Evolutionary conservation across 37 sponge, comb jelly and placozoan genomes (phyloP).

Genomic region (Theonella swinhoei): DNA sequence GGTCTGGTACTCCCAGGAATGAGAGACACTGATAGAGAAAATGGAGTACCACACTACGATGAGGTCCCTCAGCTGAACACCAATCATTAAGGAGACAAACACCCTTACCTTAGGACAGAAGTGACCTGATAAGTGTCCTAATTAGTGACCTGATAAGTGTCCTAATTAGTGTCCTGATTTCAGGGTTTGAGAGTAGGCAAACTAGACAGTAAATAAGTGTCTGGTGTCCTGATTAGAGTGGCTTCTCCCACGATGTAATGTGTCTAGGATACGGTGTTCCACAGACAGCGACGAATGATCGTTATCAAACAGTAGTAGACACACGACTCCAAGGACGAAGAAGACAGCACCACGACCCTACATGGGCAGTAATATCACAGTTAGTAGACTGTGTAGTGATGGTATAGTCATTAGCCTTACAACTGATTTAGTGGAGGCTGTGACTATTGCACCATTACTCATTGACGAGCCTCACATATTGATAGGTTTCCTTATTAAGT

Average conservation of each 20-base stretch:
- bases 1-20: conserved; percentile 93
- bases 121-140: not conserved
- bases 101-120: not conserved
- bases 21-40: conserved; percentile 67
- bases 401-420: too few relatives aligned
- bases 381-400: too few relatives aligned
- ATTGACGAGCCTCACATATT: too few relatives aligned
- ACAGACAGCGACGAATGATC: conserved; percentile 57
- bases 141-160: not conserved
- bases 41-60: conserved; percentile 68
- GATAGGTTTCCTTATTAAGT: too few relatives aligned
- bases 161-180: too few relatives aligned
- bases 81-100: not conserved
- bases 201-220: not conserved
- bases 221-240: too few relatives aligned
- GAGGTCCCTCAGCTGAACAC: conserved; percentile 75
- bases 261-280: conserved; percentile 82
- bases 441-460: too few relatives aligned
- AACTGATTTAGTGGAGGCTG: too few relatives aligned
- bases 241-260: too few relatives aligned
- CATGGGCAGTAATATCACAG: too few relatives aligned
- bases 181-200: too few relatives aligned
- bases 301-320: conserved; percentile 93
- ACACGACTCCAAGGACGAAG: conserved; percentile 60
- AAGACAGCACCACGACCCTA: conserved; percentile 80